Evolutionary conservation across 2,113 vertebrate species (phyloP).

Genomic region (Dendrocopos noguchii): DNA sequence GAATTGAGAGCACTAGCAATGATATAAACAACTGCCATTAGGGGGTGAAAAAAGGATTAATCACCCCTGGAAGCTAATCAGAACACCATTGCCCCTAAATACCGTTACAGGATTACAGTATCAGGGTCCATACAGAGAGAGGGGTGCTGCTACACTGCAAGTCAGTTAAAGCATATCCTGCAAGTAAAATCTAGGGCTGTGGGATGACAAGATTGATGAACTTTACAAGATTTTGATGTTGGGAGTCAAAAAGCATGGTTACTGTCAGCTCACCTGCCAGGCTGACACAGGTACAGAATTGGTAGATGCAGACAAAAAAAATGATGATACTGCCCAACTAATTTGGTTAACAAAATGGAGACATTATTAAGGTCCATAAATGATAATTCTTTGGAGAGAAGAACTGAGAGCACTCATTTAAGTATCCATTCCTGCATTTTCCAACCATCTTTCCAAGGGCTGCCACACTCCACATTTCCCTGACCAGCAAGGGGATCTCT

Average conservation of each 20-base stretch:
- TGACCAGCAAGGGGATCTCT: neutral
- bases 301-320: neutral
- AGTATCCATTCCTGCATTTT: neutral
- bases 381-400: neutral
- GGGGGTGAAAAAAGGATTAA: neutral
- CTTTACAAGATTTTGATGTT: neutral
- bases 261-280: neutral
- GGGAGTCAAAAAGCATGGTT: neutral
- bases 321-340: neutral
- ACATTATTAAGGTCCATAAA: neutral
- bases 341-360: neutral
- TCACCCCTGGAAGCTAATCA: constrained; percentile 41
- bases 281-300: neutral
- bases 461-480: neutral
- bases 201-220: neutral
- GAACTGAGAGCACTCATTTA: neutral
- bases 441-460: neutral
- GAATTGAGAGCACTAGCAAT: neutral
- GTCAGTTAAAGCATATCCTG: neutral
- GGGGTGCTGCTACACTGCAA: neutral
- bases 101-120: constrained; percentile 7
- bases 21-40: constrained; percentile 58
- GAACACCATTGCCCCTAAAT: constrained; percentile 14
- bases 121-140: neutral
- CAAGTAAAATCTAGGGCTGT: neutral